These are phyloP conservation scores for Epizoanthus rinbou DNA, from an alignment of 92 coral and sea anemone species.

Conservation along the genomic window DNA sequence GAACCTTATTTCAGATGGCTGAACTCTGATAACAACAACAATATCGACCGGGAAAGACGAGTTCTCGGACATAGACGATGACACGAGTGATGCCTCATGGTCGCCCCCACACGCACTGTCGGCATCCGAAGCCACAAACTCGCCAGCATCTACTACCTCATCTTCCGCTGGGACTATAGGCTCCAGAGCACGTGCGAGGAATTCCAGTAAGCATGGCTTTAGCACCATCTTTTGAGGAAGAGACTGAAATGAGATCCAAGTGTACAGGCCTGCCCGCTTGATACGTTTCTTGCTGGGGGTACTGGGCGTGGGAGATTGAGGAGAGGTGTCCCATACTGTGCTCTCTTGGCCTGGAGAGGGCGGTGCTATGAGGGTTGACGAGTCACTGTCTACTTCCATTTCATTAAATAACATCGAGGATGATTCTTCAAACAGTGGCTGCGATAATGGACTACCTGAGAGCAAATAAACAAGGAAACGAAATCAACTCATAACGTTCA, in stretches of 20 bases:
- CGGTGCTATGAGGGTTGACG: constrained; percentile 39
- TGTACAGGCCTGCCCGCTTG: constrained; percentile 89
- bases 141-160: constrained; percentile 70
- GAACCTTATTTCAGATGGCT: constrained; percentile 94
- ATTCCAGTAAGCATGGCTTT: constrained; percentile 89
- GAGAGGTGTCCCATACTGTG: constrained; percentile 26
- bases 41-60: constrained; percentile 97
- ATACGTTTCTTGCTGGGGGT: constrained; percentile 59
- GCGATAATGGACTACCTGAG: constrained; percentile 2
- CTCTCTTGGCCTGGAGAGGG: constrained; percentile 37
- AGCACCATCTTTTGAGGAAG: constrained; percentile 97
- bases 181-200: constrained; percentile 89
- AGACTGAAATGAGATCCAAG: constrained; percentile 89
- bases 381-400: constrained; percentile 42
- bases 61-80: constrained; percentile 95
- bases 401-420: constrained; percentile 31
- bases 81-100: constrained; percentile 75
- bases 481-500: background rate
- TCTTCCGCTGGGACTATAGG: constrained; percentile 83
- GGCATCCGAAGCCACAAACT: constrained; percentile 64
- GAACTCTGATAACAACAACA: constrained; percentile 91
- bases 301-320: constrained; percentile 21
- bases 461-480: background rate
- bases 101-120: constrained; percentile 76
- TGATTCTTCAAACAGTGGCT: constrained; percentile 19